Evolutionary conservation across 2,113 vertebrate species (phyloP), one percentile per base, ranked within the genome.

Genomic region (Chionomys nivalis): DNA sequence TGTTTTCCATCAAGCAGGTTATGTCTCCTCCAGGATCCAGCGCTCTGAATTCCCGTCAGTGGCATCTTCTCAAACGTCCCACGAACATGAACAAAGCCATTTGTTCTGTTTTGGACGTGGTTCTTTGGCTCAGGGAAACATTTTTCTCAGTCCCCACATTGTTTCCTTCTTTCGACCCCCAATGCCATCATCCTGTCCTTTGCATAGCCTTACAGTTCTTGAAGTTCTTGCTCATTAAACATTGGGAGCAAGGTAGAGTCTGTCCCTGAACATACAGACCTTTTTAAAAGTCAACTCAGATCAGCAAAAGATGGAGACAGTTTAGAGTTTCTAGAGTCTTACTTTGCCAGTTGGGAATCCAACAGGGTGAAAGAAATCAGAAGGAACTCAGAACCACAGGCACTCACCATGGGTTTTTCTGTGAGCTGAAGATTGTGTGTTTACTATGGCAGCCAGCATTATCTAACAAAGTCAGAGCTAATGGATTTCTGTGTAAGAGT

Each of bases 91-190:
- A 52, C 13, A 42, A 77, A 65, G 24, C 39, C 75, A 66, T 94
- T 89, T 83, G 26, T 83, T 93, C 24, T 63, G 76, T 23, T 63
- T 89, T 94, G 89, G 49, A 58, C 11, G 91, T 42, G 76, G 1
- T 55, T 95, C 70, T 78, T 95, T 47, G 94, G 61, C 88, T 13
- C 31, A 76, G 87, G 49, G 75, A 93, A n/a, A 73, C 61, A 66
- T 61, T 85, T 90, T 72, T 70, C 78, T 94, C 36, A 14, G 70
- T 73, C 33, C 11, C 88, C 65, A 14, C 76, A 33, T 52, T 47
- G 13, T 4, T 36, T 13, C 31, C 23, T 91, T 93, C 49, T 85
- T 83, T 70, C 49, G 66, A 79, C 44, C 10, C 31, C 5, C 17
- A 52, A 17, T 72, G 33, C 81, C 42, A 92, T 86, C 47, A 78